These are phyloP conservation scores for Galbula dea DNA, from an alignment of 2,113 vertebrate genomes.

Conservation along the genomic window DNA sequence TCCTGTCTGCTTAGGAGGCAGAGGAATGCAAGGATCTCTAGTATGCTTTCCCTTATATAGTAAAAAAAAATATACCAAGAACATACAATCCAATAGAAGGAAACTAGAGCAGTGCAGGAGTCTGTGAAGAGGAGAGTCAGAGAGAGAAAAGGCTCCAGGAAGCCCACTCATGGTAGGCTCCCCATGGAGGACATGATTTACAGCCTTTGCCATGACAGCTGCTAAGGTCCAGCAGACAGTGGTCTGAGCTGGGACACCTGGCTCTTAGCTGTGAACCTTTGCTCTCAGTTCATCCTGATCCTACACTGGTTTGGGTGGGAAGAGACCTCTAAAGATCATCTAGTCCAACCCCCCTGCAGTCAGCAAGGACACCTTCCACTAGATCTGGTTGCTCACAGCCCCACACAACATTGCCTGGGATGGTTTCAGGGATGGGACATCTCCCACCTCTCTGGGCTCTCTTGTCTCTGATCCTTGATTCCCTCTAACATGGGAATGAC, in stretches of 20 bases:
- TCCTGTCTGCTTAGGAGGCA: background rate
- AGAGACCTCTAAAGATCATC: background rate
- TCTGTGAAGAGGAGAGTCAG: background rate
- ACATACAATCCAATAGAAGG: background rate
- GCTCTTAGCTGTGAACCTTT: background rate
- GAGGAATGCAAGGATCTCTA: background rate
- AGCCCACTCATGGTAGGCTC: background rate
- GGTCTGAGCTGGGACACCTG: background rate
- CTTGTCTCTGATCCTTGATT: background rate
- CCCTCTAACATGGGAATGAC: background rate
- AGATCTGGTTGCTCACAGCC: background rate
- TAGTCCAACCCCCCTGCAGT: background rate
- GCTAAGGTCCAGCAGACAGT: background rate
- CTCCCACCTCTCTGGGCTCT: background rate
- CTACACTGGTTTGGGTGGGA: background rate
- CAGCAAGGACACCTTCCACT: background rate
- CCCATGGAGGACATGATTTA: accelerated
- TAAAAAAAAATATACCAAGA: constrained; percentile 29
- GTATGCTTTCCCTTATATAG: constrained; percentile 46
- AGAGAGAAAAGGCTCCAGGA: background rate
- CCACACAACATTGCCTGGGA: background rate
- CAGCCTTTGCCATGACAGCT: background rate
- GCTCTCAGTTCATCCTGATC: background rate
- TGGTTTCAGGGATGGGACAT: background rate
- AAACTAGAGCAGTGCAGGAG: background rate